Evolutionary conservation across 2,888 invertebrate genomes (phyloP).

Genomic region (Sabellastarte sp.): DNA sequence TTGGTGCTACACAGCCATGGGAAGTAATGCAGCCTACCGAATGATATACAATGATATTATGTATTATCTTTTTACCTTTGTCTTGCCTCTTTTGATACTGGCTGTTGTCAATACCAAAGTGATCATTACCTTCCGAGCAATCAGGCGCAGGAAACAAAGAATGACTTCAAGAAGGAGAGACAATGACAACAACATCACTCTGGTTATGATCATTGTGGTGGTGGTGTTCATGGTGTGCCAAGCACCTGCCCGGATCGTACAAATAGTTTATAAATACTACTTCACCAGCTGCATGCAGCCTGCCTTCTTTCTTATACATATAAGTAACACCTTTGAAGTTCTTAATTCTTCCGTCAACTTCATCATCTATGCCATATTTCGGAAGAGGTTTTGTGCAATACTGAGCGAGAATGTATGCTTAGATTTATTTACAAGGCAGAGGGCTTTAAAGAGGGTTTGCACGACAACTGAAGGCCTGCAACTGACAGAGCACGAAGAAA

Average conservation of each 20-base stretch:
- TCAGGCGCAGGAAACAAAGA: slow-evolving; percentile 21
- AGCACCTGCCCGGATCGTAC: slow-evolving; percentile 25
- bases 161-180: slow-evolving; percentile 2
- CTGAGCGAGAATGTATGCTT: slow-evolving; percentile 12
- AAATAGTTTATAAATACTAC: slow-evolving; percentile 21
- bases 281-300: slow-evolving; percentile 17
- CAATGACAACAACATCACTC: slow-evolving; percentile 31
- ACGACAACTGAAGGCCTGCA: background rate
- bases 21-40: slow-evolving; percentile 17
- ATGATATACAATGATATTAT: slow-evolving; percentile 25
- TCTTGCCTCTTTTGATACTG: slow-evolving; percentile 27
- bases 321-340: slow-evolving; percentile 29
- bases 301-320: slow-evolving; percentile 29
- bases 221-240: slow-evolving; percentile 31
- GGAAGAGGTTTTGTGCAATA: slow-evolving; percentile 27
- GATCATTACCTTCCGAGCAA: slow-evolving; percentile 28
- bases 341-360: slow-evolving; percentile 32
- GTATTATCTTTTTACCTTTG: slow-evolving; percentile 28
- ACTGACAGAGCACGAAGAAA: background rate
- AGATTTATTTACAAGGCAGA: background rate
- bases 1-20: slow-evolving; percentile 20
- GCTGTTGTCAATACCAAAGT: slow-evolving; percentile 28
- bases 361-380: slow-evolving; percentile 27
- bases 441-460: too few relatives aligned
- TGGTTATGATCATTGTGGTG: slow-evolving; percentile 33